Conservation (phyloP, 2,113 vertebrate species). For the Lepisosteus osseus region DNA sequence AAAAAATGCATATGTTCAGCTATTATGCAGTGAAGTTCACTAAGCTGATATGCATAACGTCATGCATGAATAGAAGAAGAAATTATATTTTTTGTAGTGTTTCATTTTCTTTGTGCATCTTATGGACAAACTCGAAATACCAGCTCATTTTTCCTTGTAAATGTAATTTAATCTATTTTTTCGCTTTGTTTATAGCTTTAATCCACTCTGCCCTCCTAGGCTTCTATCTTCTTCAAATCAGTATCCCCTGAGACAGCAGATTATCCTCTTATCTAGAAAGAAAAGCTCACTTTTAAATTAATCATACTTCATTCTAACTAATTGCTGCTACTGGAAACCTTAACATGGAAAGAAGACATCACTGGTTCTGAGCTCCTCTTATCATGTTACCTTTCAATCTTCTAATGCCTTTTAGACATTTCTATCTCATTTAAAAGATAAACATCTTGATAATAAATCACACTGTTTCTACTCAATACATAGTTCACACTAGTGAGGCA, state of each 20-base stretch:
- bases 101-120: not conserved
- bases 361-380: conserved; percentile 23
- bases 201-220: conserved; percentile 18
- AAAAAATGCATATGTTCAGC: too few species aligned
- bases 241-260: conserved; percentile 22
- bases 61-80: too few species aligned
- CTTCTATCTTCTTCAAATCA: conserved; percentile 5
- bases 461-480: not conserved
- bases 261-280: conserved; percentile 21
- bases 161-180: too few species aligned
- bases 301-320: conserved; percentile 32
- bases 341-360: conserved; percentile 28
- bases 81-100: too few species aligned
- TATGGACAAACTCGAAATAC: not conserved
- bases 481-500: not conserved
- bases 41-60: too few species aligned
- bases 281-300: conserved; percentile 30
- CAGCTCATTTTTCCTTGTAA: not conserved
- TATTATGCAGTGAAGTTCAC: too few species aligned
- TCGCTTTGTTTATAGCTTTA: conserved; percentile 10
- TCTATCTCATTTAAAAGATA: not conserved
- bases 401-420: conserved; percentile 17
- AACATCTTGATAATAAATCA: conserved; percentile 1
- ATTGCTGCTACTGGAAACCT: conserved; percentile 31
- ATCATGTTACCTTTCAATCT: conserved; percentile 35